A percentile compares a stretch with the other conserved stretches of the same genome.
Conservation (phyloP, 1,140 invertebrate genomes). For the Nephotettix cincticeps region DNA sequence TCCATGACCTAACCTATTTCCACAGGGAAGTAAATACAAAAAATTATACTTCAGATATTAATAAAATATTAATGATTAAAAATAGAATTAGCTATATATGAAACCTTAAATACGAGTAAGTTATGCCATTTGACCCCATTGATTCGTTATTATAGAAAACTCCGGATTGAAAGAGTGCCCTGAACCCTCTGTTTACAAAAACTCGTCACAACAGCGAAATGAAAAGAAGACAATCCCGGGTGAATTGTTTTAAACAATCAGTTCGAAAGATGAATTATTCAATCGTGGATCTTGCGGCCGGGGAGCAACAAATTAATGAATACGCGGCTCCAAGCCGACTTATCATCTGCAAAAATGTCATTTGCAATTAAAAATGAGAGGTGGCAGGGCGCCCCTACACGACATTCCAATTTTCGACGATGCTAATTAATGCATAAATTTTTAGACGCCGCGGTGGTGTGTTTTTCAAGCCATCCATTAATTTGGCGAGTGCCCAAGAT, state of each 20-base stretch:
- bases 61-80: too few species aligned
- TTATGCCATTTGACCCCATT: too few species aligned
- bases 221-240: background rate
- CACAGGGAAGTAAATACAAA: too few species aligned
- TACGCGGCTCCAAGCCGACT: background rate
- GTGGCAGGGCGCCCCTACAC: slow-evolving; percentile 24
- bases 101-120: too few species aligned
- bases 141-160: too few species aligned
- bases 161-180: too few species aligned
- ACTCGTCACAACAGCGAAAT: background rate
- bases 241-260: slow-evolving; percentile 18
- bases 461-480: slow-evolving; percentile 26
- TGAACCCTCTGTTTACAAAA: too few species aligned
- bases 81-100: too few species aligned
- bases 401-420: slow-evolving; percentile 38
- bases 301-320: slow-evolving; percentile 18
- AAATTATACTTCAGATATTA: too few species aligned
- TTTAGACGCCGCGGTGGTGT: slow-evolving; percentile 27
- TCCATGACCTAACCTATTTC: too few species aligned
- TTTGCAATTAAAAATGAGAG: slow-evolving; percentile 27
- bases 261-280: slow-evolving; percentile 19
- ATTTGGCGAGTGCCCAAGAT: slow-evolving; percentile 18
- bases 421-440: slow-evolving; percentile 41
- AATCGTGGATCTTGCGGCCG: slow-evolving; percentile 15
- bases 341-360: slow-evolving; percentile 28